Evolutionary conservation across 2,888 invertebrate species (phyloP).

Genomic region (Bugula neritina): DNA sequence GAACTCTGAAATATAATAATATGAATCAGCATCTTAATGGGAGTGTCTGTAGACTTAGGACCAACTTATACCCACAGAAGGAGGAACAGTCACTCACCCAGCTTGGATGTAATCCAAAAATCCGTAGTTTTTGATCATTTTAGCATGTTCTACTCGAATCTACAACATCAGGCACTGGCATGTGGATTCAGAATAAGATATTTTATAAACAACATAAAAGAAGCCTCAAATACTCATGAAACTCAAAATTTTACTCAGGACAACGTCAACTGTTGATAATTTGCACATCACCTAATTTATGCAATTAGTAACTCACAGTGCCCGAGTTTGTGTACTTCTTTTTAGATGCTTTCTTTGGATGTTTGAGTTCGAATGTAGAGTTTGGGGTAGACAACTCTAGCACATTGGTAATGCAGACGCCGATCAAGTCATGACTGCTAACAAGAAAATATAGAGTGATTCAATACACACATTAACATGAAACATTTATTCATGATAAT

Average conservation of each 20-base stretch:
- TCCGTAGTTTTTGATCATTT: slow-evolving; percentile 51
- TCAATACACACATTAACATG: slow-evolving; percentile 1
- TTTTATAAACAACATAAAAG: too few species aligned
- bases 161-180: slow-evolving; percentile 28
- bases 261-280: too few species aligned
- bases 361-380: slow-evolving; percentile 37
- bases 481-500: not conserved
- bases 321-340: slow-evolving; percentile 53
- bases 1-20: slow-evolving; percentile 39
- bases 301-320: slow-evolving; percentile 31
- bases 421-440: slow-evolving; percentile 54
- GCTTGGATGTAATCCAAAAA: slow-evolving; percentile 59
- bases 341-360: slow-evolving; percentile 51
- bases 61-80: too few species aligned
- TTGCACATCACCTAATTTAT: too few species aligned
- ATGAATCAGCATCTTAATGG: not conserved
- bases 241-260: too few species aligned
- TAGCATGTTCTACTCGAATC: slow-evolving; percentile 45
- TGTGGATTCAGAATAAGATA: not conserved
- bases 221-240: too few species aligned
- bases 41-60: too few species aligned
- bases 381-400: slow-evolving; percentile 45
- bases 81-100: slow-evolving; percentile 45
- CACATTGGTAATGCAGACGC: slow-evolving; percentile 55
- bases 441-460: slow-evolving; percentile 22